These are phyloP conservation scores for Phoenicopterus ruber DNA, from an alignment of 2,113 vertebrate genomes.

Conservation along the genomic window DNA sequence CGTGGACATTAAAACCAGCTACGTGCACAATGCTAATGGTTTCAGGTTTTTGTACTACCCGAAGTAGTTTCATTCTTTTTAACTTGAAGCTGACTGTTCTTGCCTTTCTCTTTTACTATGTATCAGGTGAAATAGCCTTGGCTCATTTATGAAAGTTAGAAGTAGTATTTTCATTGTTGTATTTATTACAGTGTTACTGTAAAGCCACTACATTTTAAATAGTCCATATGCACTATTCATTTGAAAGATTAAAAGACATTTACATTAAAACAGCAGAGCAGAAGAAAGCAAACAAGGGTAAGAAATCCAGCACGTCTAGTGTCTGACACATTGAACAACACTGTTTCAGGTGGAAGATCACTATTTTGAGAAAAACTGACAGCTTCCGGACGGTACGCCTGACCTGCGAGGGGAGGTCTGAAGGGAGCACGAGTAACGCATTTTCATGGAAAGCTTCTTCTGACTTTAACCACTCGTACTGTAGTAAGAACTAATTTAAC, in stretches of 20 bases:
- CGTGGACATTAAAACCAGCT: rapidly evolving
- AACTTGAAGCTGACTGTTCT: not conserved
- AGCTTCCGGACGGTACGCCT: not conserved
- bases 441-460: not conserved
- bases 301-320: not conserved
- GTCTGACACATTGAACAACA: not conserved
- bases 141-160: not conserved
- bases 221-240: not conserved
- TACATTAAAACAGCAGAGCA: not conserved
- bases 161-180: not conserved
- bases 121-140: not conserved
- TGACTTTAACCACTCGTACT: not conserved
- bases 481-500: not conserved
- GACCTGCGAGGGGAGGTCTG: not conserved
- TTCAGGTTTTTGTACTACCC: not conserved
- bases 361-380: not conserved
- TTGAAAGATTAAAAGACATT: not conserved
- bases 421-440: no score
- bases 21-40: not conserved
- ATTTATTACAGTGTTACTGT: not conserved
- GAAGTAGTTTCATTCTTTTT: not conserved
- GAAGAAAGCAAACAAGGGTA: not conserved
- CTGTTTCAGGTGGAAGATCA: not conserved
- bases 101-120: not conserved
- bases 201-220: not conserved